Evolutionary conservation across 2,113 vertebrate genomes (phyloP).

Genomic region (Platysternon megacephalum): DNA sequence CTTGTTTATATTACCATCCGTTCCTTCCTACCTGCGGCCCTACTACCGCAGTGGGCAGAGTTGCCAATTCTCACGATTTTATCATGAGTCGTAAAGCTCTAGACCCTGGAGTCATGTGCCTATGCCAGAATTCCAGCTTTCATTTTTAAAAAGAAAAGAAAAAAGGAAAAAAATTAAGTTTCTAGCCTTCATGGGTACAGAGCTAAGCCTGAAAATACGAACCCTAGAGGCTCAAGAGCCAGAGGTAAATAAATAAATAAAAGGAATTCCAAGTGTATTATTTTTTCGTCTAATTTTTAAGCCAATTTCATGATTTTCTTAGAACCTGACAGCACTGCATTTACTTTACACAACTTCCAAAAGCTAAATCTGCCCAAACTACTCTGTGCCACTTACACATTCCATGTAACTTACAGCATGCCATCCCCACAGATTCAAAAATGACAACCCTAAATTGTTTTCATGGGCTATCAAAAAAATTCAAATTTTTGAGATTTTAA

Average conservation of each 20-base stretch:
- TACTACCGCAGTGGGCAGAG: background rate
- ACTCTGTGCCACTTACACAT: background rate
- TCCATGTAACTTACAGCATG: background rate
- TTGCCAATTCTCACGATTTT: background rate
- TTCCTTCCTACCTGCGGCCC: background rate
- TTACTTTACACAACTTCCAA: background rate
- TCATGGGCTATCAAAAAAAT: background rate
- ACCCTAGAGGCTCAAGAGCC: background rate
- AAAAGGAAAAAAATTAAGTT: background rate
- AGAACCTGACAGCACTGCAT: background rate
- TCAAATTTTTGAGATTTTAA: accelerated
- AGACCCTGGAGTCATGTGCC: accelerated
- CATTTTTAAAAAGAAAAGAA: background rate
- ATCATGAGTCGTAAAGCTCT: background rate
- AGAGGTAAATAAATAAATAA: too few species aligned
- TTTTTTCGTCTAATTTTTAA: background rate
- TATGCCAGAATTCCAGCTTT: background rate
- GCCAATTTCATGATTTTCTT: background rate
- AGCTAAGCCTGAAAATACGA: background rate
- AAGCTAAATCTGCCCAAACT: accelerated
- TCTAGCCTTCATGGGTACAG: accelerated
- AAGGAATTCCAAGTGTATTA: background rate
- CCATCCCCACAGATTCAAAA: background rate
- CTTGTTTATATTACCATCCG: background rate
- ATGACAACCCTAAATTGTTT: background rate